Percentiles rank a stretch among this genome's conserved stretches.
Conservation (phyloP, 30 jellyfish, hydroid and myxozoan genomes). For the Pelagia noctiluca region DNA sequence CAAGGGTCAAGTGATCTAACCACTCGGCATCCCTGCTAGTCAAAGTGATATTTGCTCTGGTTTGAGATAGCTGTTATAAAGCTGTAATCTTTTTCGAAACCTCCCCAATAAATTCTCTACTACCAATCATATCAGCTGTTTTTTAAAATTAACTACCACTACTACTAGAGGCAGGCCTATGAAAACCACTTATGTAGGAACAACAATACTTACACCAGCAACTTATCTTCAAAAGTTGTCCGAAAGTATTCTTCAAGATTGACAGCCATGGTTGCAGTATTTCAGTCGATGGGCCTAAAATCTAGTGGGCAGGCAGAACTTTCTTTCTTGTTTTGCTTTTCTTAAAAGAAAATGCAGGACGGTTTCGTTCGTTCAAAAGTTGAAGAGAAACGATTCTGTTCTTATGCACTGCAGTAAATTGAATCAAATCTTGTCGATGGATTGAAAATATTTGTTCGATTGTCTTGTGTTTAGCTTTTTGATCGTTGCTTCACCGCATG, state of each 20-base stretch:
- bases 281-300: background rate
- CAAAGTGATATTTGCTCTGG: no score
- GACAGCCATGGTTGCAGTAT: slow-evolving; percentile 68
- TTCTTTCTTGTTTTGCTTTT: background rate
- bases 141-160: no score
- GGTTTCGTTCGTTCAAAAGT: background rate
- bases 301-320: background rate
- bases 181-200: background rate
- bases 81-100: no score
- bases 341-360: no score
- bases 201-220: slow-evolving; percentile 76
- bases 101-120: no score
- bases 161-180: no score
- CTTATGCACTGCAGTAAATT: background rate
- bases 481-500: slow-evolving; percentile 2
- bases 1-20: no score
- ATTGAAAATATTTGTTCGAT: background rate
- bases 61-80: no score
- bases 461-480: slow-evolving; percentile 2
- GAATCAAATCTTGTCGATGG: background rate
- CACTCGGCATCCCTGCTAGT: no score
- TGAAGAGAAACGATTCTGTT: background rate
- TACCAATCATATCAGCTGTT: no score
- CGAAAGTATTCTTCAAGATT: slow-evolving; percentile 84
- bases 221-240: slow-evolving; percentile 85